Evolutionary conservation across 2,888 invertebrate species (phyloP), one percentile per base, ranked within the genome.

Genomic region (Drosophila nr. perissopoda): DNA sequence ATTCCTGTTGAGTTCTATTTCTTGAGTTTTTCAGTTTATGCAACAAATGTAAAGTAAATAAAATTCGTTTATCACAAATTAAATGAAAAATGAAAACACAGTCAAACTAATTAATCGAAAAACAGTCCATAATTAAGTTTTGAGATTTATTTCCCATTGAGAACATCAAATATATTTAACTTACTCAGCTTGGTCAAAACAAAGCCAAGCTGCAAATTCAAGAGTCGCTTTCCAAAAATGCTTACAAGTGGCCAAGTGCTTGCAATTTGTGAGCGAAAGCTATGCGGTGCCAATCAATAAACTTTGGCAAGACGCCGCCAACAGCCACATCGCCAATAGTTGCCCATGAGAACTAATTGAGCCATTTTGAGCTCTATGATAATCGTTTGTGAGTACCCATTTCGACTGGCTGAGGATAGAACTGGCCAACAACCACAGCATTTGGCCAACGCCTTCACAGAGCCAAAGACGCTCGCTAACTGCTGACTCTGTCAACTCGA

Each of bases 311-410:
- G 70, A 75, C 53, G 83, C 74, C 82, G 79, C 84, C 63, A 68
- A 56, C 46, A 52, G 58, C 33, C 34, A 16, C n/a, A 56, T 34
- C n/a, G 54, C 68, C 72, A 66, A 70, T 66, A 59, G 42, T 27
- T 40, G 33, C 46, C 51, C 18, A 29, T 83, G 84, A 82, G 83
- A 92, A 90, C 92, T 92, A 92, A 91, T 91, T 91, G 91, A 91
- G 91, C 83, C 90, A 90, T 91, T 90, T 83, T 64, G 79, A 79
- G 79, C 72, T 81, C 79, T 78, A 85, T 82, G 81, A 88, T 88
- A 88, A 88, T 87, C 85, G 88, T 69, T 82, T 82, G 65, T 82
- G 88, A 81, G 76, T 71, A 66, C 58, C 68, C 74, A 58, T 70
- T 36, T 54, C 71, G 57, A 64, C n/a, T 60, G 29, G 57, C 31